phyloP scores from a whole-genome alignment of 2,113 vertebrate genomes.

The Trematomus loennbergii region DNA sequence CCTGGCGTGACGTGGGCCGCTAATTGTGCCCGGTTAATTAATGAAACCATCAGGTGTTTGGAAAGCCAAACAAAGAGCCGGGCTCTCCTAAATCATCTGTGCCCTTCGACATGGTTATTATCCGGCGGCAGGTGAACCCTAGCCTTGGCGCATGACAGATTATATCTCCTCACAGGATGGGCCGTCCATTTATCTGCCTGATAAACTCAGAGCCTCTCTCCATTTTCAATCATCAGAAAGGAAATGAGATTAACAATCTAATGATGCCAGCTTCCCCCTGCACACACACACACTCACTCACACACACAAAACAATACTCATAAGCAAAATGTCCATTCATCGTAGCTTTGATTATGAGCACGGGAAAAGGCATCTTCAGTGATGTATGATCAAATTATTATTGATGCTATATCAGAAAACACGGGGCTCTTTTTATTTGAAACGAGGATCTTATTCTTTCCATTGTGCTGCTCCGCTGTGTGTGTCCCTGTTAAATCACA shows the following conservation, averaged over 20 bases:
- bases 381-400: constrained; percentile 59
- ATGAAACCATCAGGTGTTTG: constrained; percentile 83
- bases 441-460: constrained; percentile 39
- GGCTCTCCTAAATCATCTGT: constrained; percentile 72
- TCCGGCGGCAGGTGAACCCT: constrained; percentile 77
- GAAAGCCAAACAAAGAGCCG: constrained; percentile 83
- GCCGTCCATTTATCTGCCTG: constrained; percentile 85
- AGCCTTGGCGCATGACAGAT: constrained; percentile 83
- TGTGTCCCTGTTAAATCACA: constrained; percentile 75
- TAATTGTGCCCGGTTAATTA: constrained; percentile 84
- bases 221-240: constrained; percentile 84
- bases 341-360: constrained; percentile 57
- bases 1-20: constrained; percentile 55
- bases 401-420: constrained; percentile 65
- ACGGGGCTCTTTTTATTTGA: constrained; percentile 39
- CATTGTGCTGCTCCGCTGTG: constrained; percentile 48
- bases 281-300: constrained; percentile 4
- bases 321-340: constrained; percentile 55
- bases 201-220: constrained; percentile 82
- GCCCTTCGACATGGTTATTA: constrained; percentile 83
- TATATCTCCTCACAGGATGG: constrained; percentile 82
- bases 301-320: constrained; percentile 46
- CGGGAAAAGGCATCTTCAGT: constrained; percentile 37
- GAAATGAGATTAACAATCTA: constrained; percentile 85
- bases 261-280: constrained; percentile 69